These are phyloP conservation scores for Hydrozoanthus tunicans DNA, from an alignment of 64 coral and sea anemone species.

Conservation along the genomic window DNA sequence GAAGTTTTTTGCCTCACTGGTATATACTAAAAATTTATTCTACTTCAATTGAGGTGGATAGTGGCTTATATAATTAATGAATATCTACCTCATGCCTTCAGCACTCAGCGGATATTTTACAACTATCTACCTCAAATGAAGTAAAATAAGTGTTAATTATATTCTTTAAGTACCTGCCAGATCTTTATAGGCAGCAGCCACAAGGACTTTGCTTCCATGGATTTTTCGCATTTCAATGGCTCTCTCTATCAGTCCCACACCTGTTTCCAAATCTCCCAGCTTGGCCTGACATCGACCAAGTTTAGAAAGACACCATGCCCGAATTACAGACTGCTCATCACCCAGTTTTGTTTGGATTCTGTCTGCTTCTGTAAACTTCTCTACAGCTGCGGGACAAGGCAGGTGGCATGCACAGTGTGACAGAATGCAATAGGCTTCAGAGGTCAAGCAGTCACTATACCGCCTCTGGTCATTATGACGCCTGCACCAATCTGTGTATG, in stretches of 20 bases:
- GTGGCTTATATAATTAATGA: no score
- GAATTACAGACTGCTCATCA: constrained; percentile 62
- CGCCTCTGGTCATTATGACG: constrained; percentile 52
- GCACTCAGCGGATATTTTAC: no score
- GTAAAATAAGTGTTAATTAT: no score
- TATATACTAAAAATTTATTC: no score
- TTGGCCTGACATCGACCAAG: constrained; percentile 79
- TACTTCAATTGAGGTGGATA: no score
- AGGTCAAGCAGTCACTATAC: constrained; percentile 81
- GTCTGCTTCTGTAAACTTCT: constrained; percentile 79
- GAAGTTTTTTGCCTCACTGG: no score
- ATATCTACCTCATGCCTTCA: no score
- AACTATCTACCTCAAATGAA: no score
- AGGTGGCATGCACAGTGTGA: constrained; percentile 92
- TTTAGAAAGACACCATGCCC: constrained; percentile 78
- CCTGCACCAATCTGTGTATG: constrained; percentile 71
- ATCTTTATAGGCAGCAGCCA: constrained; percentile 88
- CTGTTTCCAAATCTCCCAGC: constrained; percentile 63
- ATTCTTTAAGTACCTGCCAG: constrained; percentile 65
- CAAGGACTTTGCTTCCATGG: constrained; percentile 58
- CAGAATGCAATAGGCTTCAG: constrained; percentile 87
- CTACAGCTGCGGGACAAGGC: constrained; percentile 77
- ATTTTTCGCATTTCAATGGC: constrained; percentile 74
- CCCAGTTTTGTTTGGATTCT: constrained; percentile 70
- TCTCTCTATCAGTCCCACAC: constrained; percentile 56